Percentiles rank a stretch among this genome's conserved stretches.
Conservation (phyloP, 2,797 vertebrate genomes). For the Oophaga sylvatica region DNA sequence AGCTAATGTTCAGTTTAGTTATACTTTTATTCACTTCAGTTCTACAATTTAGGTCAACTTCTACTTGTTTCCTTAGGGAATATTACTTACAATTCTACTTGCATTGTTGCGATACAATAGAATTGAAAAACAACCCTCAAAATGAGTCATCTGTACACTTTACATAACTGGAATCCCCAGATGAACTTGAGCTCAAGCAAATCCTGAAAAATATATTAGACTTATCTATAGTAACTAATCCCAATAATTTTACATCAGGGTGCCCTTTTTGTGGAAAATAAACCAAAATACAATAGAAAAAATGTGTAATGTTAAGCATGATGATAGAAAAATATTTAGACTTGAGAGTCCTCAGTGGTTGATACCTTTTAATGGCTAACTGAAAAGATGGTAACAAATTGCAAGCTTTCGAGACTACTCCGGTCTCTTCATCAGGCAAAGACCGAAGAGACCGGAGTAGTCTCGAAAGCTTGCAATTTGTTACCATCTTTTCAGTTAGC, state of each 20-base stretch:
- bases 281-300: neutral
- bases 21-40: slow-evolving; percentile 19
- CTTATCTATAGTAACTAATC: neutral
- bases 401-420: no score
- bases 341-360: no score
- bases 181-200: slow-evolving; percentile 42
- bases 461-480: no score
- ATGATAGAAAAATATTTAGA: neutral
- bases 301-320: neutral
- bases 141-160: slow-evolving; percentile 40
- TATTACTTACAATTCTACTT: slow-evolving; percentile 30
- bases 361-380: no score
- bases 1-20: slow-evolving; percentile 25
- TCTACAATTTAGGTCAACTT: slow-evolving; percentile 39
- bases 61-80: slow-evolving; percentile 34
- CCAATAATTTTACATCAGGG: neutral
- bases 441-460: no score
- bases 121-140: slow-evolving; percentile 20
- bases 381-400: no score
- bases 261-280: slow-evolving; percentile 2
- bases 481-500: no score
- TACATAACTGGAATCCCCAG: slow-evolving; percentile 52
- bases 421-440: no score
- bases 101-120: slow-evolving; percentile 34
- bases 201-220: slow-evolving; percentile 22